phyloP scores from a whole-genome alignment of 2,888 invertebrate species.

The Bugula neritina region DNA sequence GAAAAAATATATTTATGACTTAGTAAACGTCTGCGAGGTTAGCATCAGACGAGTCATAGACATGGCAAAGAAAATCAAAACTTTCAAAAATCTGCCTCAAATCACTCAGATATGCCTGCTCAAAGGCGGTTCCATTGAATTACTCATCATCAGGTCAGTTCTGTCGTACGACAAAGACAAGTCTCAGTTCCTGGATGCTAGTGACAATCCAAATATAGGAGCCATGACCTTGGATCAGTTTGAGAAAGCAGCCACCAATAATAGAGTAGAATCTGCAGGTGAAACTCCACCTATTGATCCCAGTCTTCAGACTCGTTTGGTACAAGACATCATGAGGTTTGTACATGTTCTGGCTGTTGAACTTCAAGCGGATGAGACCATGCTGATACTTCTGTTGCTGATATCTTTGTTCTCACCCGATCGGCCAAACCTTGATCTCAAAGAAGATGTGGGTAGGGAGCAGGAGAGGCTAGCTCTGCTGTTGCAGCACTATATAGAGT shows the following conservation, averaged over 20 bases:
- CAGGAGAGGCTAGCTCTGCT: conserved; percentile 69
- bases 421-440: conserved; percentile 45
- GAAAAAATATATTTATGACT: conserved; percentile 37
- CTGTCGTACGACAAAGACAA: conserved; percentile 50
- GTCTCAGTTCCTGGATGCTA: conserved; percentile 26
- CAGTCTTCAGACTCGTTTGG: conserved; percentile 39
- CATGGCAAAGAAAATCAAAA: conserved; percentile 60
- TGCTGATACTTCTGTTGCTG: conserved; percentile 51
- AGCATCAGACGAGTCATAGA: conserved; percentile 66
- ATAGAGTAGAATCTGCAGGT: background rate
- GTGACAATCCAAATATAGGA: conserved; percentile 15
- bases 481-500: conserved; percentile 73
- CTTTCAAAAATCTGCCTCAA: conserved; percentile 87
- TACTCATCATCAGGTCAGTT: conserved; percentile 54
- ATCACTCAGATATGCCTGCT: conserved; percentile 81
- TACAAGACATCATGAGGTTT: conserved; percentile 52
- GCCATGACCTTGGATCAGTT: conserved; percentile 13
- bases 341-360: conserved; percentile 50
- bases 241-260: conserved; percentile 19
- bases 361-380: conserved; percentile 50
- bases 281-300: conserved; percentile 28
- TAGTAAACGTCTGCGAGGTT: conserved; percentile 45
- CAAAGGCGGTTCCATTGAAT: conserved; percentile 59
- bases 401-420: conserved; percentile 55
- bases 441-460: conserved; percentile 42